Percentiles rank a stretch among this genome's conserved stretches.
These are phyloP conservation scores for Peromyscus eremicus DNA, from an alignment of 2,797 vertebrate species.

Conservation along the genomic window DNA sequence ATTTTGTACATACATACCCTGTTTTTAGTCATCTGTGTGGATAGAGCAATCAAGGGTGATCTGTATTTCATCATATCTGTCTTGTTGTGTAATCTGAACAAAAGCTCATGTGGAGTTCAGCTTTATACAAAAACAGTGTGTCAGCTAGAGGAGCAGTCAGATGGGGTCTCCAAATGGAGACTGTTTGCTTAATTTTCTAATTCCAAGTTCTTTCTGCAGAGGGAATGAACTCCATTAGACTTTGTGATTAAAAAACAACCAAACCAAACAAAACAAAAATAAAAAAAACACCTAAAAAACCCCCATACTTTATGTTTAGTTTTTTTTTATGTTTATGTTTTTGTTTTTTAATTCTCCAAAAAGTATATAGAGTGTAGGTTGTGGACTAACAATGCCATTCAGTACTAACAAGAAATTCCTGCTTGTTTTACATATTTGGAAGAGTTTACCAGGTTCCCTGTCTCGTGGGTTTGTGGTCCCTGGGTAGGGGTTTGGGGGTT, in stretches of 20 bases:
- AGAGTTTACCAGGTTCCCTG: constrained; percentile 11
- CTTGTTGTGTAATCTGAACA: constrained; percentile 75
- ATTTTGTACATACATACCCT: constrained; percentile 85
- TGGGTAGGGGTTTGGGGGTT: neutral
- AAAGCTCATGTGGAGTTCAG: constrained; percentile 77
- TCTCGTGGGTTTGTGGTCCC: neutral
- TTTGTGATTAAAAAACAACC: constrained; percentile 22
- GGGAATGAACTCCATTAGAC: constrained; percentile 57
- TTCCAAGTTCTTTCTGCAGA: constrained; percentile 52
- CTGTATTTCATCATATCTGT: constrained; percentile 85
- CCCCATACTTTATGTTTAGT: neutral
- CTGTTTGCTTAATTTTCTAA: constrained; percentile 68
- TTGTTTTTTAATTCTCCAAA: constrained; percentile 12
- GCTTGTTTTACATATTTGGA: constrained; percentile 52
- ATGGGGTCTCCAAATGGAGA: constrained; percentile 72
- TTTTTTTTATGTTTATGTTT: neutral
- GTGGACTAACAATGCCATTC: neutral
- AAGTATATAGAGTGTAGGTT: neutral
- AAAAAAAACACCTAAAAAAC: neutral
- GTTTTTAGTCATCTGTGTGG: constrained; percentile 81
- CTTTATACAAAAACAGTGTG: constrained; percentile 74
- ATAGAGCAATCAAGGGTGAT: constrained; percentile 81
- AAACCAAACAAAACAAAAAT: neutral
- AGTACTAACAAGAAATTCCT: neutral
- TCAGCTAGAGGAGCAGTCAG: constrained; percentile 70